Conservation (phyloP, 1,140 invertebrate species). For the Caenorhabditis elegans region DNA sequence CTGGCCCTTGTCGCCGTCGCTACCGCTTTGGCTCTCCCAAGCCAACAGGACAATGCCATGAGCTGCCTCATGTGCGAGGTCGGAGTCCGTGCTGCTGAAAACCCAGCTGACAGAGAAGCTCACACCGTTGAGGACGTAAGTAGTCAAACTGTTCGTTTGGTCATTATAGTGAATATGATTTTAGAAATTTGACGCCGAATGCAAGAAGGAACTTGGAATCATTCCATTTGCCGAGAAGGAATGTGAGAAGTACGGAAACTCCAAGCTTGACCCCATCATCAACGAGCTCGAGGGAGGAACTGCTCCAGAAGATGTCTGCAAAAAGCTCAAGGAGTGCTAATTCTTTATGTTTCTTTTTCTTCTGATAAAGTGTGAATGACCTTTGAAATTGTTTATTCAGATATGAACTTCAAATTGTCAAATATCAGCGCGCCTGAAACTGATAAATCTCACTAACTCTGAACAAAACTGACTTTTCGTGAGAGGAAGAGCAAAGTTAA, state of each 20-base stretch:
- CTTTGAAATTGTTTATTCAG: too few species aligned
- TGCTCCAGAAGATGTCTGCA: conserved; percentile 10
- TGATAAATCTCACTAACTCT: too few species aligned
- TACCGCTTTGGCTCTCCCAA: not conserved
- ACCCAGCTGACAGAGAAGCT: conserved; percentile 27
- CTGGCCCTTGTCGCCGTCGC: not conserved
- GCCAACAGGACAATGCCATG: not conserved
- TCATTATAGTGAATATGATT: not conserved
- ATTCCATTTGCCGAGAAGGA: not conserved
- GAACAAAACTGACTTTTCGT: too few species aligned
- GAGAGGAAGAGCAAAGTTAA: too few species aligned
- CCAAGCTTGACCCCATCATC: conserved; percentile 24
- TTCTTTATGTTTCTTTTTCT: not conserved
- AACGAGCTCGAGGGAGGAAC: conserved; percentile 3
- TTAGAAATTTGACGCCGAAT: not conserved
- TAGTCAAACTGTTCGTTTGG: not conserved
- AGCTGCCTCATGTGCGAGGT: conserved; percentile 3
- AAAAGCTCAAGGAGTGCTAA: conserved; percentile 10
- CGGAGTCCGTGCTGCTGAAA: not conserved
- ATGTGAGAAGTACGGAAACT: conserved; percentile 19
- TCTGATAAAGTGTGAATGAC: too few species aligned
- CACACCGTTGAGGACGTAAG: not conserved
- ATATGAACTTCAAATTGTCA: too few species aligned
- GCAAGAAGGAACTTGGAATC: conserved; percentile 16
- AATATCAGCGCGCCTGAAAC: too few species aligned